A percentile compares a stretch with the other conserved stretches of the same genome.
phyloP scores from a whole-genome alignment of 1,140 invertebrate species.

The Drosophila setifemur region DNA sequence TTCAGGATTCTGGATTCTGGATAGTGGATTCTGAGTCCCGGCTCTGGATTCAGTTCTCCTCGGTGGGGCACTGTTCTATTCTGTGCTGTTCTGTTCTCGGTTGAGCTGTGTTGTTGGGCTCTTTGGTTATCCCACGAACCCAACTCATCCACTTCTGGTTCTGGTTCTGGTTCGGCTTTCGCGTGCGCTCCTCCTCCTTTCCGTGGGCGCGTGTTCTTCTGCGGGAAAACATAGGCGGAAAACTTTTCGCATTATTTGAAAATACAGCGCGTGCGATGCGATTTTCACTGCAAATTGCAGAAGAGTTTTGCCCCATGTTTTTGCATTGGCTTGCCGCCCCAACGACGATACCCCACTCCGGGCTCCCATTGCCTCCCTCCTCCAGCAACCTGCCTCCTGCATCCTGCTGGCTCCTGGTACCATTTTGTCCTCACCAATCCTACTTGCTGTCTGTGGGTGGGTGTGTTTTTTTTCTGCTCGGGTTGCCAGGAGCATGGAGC shows the following conservation, averaged over 20 bases:
- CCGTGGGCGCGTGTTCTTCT: conserved; percentile 28
- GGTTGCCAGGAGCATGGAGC: not conserved
- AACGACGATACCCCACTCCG: not conserved
- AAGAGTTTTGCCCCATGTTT: conserved; percentile 70
- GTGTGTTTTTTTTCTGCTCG: not conserved
- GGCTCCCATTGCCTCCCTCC: not conserved
- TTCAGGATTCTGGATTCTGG: conserved; percentile 4
- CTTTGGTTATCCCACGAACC: conserved; percentile 17
- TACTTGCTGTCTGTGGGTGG: not conserved
- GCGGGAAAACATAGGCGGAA: conserved; percentile 60
- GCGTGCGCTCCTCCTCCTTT: not conserved
- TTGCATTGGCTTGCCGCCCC: conserved; percentile 47
- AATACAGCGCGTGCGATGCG: conserved; percentile 71
- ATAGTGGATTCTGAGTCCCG: not conserved
- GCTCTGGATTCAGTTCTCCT: conserved; percentile 18
- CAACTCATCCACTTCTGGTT: conserved; percentile 21
- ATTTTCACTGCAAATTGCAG: conserved; percentile 72
- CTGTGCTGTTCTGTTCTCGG: conserved; percentile 3
- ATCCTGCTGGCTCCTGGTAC: conserved; percentile 8
- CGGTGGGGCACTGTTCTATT: conserved; percentile 11
- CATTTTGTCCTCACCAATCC: conserved; percentile 6
- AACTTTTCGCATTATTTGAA: conserved; percentile 80
- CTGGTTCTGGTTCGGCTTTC: not conserved
- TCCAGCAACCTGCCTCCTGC: too few species aligned
- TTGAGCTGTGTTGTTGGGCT: too few species aligned